A percentile compares a stretch with the other conserved stretches of the same genome.
These are phyloP conservation scores for Tetheella fluctuosa DNA, from an alignment of 2,888 invertebrate species.

Conservation along the genomic window DNA sequence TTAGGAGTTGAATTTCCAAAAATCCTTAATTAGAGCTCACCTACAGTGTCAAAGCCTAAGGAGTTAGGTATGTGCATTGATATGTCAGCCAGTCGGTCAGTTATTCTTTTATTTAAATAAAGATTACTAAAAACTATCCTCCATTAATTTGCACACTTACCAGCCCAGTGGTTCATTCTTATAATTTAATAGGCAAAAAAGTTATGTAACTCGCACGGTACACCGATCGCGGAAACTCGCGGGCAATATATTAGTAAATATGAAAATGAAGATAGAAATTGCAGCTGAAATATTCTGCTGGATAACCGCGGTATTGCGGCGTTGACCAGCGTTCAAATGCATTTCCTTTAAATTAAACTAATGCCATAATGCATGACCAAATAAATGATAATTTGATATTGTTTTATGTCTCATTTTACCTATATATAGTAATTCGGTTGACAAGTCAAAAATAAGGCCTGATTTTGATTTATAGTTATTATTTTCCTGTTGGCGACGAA, in stretches of 20 bases:
- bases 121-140: too few species aligned
- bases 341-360: constrained; percentile 65
- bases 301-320: constrained; percentile 39
- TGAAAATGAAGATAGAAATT: constrained; percentile 47
- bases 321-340: constrained; percentile 43
- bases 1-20: too few species aligned
- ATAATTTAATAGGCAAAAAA: neutral
- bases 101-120: too few species aligned
- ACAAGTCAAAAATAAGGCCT: neutral
- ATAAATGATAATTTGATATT: constrained; percentile 30
- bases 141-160: neutral
- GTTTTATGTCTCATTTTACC: neutral
- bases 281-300: constrained; percentile 46
- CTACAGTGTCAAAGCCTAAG: too few species aligned
- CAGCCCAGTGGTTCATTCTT: neutral
- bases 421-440: neutral
- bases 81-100: too few species aligned
- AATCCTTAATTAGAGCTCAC: too few species aligned
- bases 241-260: constrained; percentile 48
- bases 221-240: neutral
- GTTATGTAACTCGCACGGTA: neutral
- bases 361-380: constrained; percentile 47
- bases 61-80: too few species aligned
- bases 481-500: neutral
- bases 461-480: neutral